A percentile compares a stretch with the other conserved stretches of the same genome.
phyloP scores from a whole-genome alignment of 2,113 vertebrate species.

The Xenus cinereus region DNA sequence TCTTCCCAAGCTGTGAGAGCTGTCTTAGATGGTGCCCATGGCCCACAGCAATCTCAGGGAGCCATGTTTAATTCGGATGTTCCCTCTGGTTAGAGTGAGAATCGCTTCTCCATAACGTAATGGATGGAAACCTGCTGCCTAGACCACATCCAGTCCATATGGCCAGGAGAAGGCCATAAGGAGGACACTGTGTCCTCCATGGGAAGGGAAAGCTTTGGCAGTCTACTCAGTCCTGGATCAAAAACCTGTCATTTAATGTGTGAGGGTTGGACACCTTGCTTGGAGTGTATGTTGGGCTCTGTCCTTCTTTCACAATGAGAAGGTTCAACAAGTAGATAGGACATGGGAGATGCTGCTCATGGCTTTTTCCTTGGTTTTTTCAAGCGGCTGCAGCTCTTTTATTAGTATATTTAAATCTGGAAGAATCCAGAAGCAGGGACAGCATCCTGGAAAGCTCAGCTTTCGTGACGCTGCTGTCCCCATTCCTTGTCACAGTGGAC shows the following conservation, averaged over 20 bases:
- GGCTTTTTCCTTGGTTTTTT: neutral
- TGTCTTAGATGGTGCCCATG: neutral
- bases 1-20: neutral
- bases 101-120: neutral
- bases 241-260: neutral
- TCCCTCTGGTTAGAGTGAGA: neutral
- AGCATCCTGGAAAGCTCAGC: neutral
- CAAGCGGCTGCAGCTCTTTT: neutral
- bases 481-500: neutral
- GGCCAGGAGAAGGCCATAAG: neutral
- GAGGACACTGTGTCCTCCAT: neutral
- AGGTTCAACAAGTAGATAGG: neutral
- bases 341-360: accelerated
- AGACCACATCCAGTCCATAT: too few relatives aligned
- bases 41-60: neutral
- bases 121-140: neutral
- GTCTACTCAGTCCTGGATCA: neutral
- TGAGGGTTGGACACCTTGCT: neutral
- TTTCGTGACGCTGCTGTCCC: accelerated
- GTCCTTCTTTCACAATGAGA: neutral
- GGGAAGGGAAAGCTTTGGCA: neutral
- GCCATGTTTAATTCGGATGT: accelerated
- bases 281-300: neutral
- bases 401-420: neutral
- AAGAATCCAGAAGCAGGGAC: neutral